Evolutionary conservation across 2,888 invertebrate species (phyloP), one percentile per base, ranked within the genome.

Genomic region (Cyrtodaria siliqua): DNA sequence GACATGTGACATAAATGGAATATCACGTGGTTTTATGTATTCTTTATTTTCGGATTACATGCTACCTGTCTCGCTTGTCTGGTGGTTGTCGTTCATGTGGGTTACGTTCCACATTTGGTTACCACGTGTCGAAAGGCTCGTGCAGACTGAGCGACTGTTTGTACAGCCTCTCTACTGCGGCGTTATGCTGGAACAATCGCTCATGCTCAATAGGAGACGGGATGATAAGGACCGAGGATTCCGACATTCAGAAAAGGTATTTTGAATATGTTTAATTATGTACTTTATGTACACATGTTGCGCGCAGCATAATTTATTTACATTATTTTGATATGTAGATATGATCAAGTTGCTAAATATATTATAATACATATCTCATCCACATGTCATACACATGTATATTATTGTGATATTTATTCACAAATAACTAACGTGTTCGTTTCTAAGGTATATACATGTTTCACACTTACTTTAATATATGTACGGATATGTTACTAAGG

Each of bases 151-250:
- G 56, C 84, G 86, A 82, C 94, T 99, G 64, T 99, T 98, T 91
- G 97, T 99, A 0, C 95, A 96, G 18, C 98, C 99, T 0, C 97
- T 98, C 96, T 99, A 99, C 93, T 96, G 96, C 88, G 96, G 96
- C 0, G 93, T 98, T 24, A 94, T 99, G 40, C 96, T 99, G 83
- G 99, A 99, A 93, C 99, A 99, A 93, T 98, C 98, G 16, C 95
- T 99, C 95, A 97, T 97, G 2, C 93, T 99, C 84, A 99, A 99
- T 92, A 94, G 99, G 83, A 89, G 97, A 88, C 95, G 98, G 73
- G 97, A 99, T 89, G 98, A 98, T 91, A 96, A 97, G 89, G 88
- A 90, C 63, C 68, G 86, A 53, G 86, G 84, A 26, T 80, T 84
- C 47, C 52, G 76, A n/a, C 62, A 76, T 2, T 85, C 83, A 16